These are phyloP conservation scores for Heterocephalus glaber DNA, from an alignment of 2,113 vertebrate species.

Conservation along the genomic window DNA sequence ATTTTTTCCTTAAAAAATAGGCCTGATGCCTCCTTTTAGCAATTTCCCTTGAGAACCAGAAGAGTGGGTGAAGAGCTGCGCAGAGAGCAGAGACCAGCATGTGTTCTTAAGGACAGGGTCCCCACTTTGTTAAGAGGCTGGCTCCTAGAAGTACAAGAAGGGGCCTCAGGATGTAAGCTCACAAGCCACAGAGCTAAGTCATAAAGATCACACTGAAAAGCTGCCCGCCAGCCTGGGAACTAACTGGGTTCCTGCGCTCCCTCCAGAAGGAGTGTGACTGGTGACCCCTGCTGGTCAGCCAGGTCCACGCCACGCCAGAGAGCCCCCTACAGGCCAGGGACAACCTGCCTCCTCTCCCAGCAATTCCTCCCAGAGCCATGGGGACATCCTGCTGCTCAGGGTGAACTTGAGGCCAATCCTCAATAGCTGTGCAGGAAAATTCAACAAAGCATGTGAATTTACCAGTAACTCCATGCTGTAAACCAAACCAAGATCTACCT, in stretches of 20 bases:
- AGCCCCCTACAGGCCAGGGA: background rate
- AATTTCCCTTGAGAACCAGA: constrained; percentile 45
- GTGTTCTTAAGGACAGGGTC: background rate
- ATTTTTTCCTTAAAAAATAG: background rate
- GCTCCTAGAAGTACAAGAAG: background rate
- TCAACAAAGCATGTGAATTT: fast-evolving
- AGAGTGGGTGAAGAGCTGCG: background rate
- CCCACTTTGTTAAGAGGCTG: no score
- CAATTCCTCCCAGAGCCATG: background rate
- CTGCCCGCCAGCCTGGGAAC: background rate
- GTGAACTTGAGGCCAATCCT: background rate
- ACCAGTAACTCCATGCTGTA: no score
- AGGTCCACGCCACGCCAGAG: background rate
- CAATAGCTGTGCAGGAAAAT: background rate
- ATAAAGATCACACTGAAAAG: background rate
- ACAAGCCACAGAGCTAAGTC: background rate
- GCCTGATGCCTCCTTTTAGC: background rate
- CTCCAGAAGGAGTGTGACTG: constrained; percentile 50
- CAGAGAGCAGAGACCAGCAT: background rate
- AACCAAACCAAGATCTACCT: background rate
- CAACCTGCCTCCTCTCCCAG: background rate
- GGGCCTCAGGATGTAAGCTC: background rate
- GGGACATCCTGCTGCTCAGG: background rate
- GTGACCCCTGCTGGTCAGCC: constrained; percentile 82
- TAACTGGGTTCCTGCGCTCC: background rate